These are phyloP conservation scores for Nomada flava DNA, from an alignment of 2,888 invertebrate species.

Conservation along the genomic window DNA sequence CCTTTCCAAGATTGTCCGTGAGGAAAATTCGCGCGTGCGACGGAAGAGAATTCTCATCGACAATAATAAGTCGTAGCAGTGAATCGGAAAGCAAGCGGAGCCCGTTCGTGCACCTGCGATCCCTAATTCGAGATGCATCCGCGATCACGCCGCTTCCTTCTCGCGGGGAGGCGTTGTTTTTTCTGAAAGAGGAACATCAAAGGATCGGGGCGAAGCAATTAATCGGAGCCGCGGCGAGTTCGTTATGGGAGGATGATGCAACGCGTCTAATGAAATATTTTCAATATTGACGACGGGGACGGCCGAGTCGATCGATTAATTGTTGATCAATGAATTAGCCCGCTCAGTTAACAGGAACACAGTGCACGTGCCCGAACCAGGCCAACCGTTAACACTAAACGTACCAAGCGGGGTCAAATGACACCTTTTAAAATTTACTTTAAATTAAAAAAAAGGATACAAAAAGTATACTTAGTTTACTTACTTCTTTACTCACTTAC, in stretches of 20 bases:
- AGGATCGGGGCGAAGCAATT: not conserved
- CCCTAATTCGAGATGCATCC: slow-evolving; percentile 24
- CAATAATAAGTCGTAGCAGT: slow-evolving; percentile 59
- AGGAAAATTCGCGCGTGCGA: slow-evolving; percentile 38
- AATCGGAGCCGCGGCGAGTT: not conserved
- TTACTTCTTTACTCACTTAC: no score
- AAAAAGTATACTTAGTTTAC: no score
- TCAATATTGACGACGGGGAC: not conserved
- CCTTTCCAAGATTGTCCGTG: slow-evolving; percentile 51
- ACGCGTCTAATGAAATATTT: not conserved
- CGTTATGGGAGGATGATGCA: slow-evolving; percentile 15
- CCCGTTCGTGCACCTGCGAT: slow-evolving; percentile 23
- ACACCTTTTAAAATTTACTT: no score
- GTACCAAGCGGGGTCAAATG: no score
- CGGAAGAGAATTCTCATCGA: slow-evolving; percentile 40
- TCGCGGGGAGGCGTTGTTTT: no score
- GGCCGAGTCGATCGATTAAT: not conserved
- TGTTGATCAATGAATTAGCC: slow-evolving; percentile 37
- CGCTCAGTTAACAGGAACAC: slow-evolving; percentile 12
- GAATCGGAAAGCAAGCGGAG: slow-evolving; percentile 40
- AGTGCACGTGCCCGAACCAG: slow-evolving; percentile 37
- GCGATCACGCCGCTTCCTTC: not conserved
- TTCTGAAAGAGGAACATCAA: no score
- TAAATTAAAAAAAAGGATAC: no score
- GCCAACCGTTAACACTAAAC: slow-evolving; percentile 19